These are phyloP conservation scores for Lasioglossum marginatum DNA, from an alignment of 2,888 invertebrate species.

Conservation along the genomic window DNA sequence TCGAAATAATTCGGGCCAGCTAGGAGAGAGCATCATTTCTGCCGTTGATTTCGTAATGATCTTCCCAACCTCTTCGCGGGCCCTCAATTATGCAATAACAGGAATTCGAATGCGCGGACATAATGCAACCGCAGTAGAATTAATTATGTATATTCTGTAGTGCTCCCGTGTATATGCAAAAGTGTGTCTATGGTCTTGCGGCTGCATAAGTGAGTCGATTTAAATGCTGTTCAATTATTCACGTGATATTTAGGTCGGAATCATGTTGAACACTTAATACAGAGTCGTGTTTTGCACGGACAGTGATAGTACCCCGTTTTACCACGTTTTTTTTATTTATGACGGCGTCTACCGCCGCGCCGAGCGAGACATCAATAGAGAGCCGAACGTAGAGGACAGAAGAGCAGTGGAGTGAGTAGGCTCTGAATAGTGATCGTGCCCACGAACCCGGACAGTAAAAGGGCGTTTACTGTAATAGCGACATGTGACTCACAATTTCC, in stretches of 20 bases:
- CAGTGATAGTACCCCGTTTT: too few relatives aligned
- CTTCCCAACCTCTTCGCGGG: constrained; percentile 5
- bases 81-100: constrained; percentile 27
- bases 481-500: background rate
- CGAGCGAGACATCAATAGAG: too few relatives aligned
- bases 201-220: background rate
- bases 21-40: background rate
- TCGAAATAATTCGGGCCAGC: constrained; percentile 20
- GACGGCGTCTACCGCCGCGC: too few relatives aligned
- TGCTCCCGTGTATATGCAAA: background rate
- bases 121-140: background rate
- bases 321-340: too few relatives aligned
- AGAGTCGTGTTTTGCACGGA: too few relatives aligned
- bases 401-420: too few relatives aligned
- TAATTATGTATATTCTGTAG: background rate
- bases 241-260: background rate
- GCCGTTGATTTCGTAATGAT: constrained; percentile 18
- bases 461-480: too few relatives aligned
- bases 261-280: background rate
- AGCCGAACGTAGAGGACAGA: too few relatives aligned
- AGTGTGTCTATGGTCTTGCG: background rate
- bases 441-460: too few relatives aligned
- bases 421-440: too few relatives aligned
- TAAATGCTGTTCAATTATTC: background rate
- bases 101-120: constrained; percentile 19